Evolutionary conservation across 1,140 invertebrate genomes (phyloP).

Genomic region (Planococcus citri): DNA sequence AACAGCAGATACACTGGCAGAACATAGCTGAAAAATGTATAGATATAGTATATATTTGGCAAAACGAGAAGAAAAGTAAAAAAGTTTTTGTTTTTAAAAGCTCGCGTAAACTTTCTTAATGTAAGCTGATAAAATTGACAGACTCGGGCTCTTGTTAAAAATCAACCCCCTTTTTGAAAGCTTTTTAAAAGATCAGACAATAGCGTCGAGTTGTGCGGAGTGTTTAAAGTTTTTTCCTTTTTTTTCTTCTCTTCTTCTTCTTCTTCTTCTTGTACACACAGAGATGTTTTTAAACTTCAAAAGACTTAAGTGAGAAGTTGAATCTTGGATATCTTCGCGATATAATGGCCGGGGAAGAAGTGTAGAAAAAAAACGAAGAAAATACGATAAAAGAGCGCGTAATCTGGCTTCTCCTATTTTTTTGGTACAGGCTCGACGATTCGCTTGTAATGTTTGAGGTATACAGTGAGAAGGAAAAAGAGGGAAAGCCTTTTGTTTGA

Average conservation of each 20-base stretch:
- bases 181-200: constrained; percentile 16
- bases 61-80: neutral
- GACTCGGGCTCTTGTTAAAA: constrained; percentile 10
- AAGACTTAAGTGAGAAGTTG: constrained; percentile 7
- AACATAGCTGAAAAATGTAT: neutral
- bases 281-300: neutral
- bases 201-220: neutral
- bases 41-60: neutral
- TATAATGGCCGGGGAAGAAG: neutral
- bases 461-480: too few species aligned
- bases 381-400: neutral
- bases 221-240: neutral
- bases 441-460: too few species aligned
- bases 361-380: neutral
- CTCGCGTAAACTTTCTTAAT: constrained; percentile 13
- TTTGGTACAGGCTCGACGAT: too few species aligned
- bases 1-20: too few species aligned
- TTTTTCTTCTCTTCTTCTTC: neutral
- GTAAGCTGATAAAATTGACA: constrained; percentile 18
- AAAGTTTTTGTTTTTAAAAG: constrained; percentile 7
- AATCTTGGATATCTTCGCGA: neutral
- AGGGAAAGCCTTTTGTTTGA: too few species aligned
- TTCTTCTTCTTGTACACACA: neutral
- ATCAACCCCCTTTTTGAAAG: constrained; percentile 14
- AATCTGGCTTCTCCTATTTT: neutral